Evolutionary conservation across 2,797 vertebrate species (phyloP).

Genomic region (Steatocranus sp.): DNA sequence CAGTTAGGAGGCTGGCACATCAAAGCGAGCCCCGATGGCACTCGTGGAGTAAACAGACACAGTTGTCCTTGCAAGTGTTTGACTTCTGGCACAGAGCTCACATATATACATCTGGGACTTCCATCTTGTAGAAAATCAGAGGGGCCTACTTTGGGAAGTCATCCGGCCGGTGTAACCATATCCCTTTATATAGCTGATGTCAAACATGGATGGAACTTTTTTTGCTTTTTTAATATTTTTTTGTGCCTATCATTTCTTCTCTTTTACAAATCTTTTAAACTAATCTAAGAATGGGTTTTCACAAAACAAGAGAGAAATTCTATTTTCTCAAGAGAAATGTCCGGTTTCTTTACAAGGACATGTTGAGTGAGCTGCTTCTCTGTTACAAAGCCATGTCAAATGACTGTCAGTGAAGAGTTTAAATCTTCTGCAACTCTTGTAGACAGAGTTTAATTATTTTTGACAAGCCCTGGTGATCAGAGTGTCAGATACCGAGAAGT

Average conservation of each 20-base stretch:
- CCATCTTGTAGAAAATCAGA: constrained; percentile 30
- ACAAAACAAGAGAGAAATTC: constrained; percentile 28
- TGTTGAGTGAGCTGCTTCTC: not conserved
- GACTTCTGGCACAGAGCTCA: constrained; percentile 24
- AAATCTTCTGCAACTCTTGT: not conserved
- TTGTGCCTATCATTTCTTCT: not conserved
- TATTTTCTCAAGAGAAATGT: constrained; percentile 19
- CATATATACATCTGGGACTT: constrained; percentile 39
- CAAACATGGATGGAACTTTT: not conserved
- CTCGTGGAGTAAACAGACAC: not conserved
- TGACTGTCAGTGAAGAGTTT: not conserved
- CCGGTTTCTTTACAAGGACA: not conserved
- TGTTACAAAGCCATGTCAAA: not conserved
- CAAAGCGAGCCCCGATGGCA: constrained; percentile 15
- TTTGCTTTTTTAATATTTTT: not conserved
- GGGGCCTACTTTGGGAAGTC: constrained; percentile 14
- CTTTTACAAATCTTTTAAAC: not conserved
- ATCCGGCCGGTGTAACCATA: constrained; percentile 4
- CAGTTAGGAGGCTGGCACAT: constrained; percentile 23
- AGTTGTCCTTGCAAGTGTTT: constrained; percentile 19
- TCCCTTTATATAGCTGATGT: not conserved
- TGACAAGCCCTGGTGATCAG: not conserved
- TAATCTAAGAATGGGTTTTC: constrained; percentile 32
- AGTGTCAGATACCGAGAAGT: not conserved
- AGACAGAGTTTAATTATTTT: constrained; percentile 12